Percentiles rank a stretch among this genome's conserved stretches.
phyloP scores from a whole-genome alignment of 2,888 invertebrate species.

The Syrista parreyssii region DNA sequence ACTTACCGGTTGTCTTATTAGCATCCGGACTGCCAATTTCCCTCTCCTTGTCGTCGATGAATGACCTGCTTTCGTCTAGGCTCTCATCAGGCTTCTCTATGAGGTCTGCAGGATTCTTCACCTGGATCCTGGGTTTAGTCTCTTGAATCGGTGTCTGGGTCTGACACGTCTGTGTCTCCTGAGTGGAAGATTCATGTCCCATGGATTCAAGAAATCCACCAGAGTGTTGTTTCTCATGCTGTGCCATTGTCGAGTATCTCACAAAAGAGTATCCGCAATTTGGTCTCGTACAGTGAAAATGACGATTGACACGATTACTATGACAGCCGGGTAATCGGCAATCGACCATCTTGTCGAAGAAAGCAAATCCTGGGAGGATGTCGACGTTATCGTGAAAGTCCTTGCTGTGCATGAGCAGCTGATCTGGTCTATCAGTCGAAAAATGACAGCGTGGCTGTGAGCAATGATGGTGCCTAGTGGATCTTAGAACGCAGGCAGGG shows the following conservation, averaged over 20 bases:
- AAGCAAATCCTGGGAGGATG: constrained; percentile 86
- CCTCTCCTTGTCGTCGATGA: constrained; percentile 54
- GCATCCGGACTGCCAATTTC: constrained; percentile 54
- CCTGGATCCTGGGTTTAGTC: constrained; percentile 60
- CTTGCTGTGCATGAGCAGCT: constrained; percentile 84
- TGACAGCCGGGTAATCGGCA: constrained; percentile 76
- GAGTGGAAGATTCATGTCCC: constrained; percentile 42
- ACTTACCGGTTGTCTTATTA: constrained; percentile 60
- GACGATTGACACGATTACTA: constrained; percentile 77
- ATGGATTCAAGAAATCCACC: constrained; percentile 41
- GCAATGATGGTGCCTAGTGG: constrained; percentile 87
- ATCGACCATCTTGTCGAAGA: constrained; percentile 80
- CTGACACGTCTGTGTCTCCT: constrained; percentile 15
- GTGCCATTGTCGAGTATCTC: constrained; percentile 78
- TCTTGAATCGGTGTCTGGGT: constrained; percentile 38
- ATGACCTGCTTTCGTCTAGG: constrained; percentile 44
- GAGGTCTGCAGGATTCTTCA: constrained; percentile 61
- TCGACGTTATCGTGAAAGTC: constrained; percentile 88
- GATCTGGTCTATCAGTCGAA: constrained; percentile 81
- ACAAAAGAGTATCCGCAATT: constrained; percentile 80
- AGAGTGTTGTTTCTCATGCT: constrained; percentile 77
- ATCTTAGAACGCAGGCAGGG: constrained; percentile 76
- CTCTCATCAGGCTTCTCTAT: constrained; percentile 57
- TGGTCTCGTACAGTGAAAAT: constrained; percentile 80
- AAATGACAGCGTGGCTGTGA: constrained; percentile 85